A percentile compares a stretch with the other conserved stretches of the same genome.
Evolutionary conservation across 1,140 invertebrate genomes (phyloP).

Genomic region (Psix sp.): DNA sequence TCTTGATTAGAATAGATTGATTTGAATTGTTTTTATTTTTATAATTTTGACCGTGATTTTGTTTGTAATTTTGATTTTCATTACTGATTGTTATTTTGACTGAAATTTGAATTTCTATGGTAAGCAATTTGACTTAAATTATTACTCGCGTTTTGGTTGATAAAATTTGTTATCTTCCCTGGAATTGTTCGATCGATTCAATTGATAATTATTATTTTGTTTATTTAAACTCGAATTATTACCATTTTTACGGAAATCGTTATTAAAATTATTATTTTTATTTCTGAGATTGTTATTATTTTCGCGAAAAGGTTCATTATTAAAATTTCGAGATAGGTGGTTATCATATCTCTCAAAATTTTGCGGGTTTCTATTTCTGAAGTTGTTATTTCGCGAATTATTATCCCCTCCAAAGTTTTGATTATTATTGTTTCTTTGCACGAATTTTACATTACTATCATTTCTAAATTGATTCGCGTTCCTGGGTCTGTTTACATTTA

Average conservation of each 20-base stretch:
- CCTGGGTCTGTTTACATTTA: not conserved
- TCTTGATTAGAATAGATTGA: not conserved
- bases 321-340: too few species aligned
- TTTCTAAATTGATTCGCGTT: not conserved
- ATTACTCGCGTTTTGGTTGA: too few species aligned
- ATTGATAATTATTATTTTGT: not conserved
- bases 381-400: not conserved
- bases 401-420: not conserved
- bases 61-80: too few species aligned
- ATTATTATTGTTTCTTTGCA: not conserved
- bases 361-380: too few species aligned
- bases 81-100: not conserved
- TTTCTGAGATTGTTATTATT: not conserved
- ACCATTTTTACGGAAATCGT: not conserved
- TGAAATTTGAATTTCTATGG: not conserved
- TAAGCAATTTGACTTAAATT: not conserved
- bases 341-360: too few species aligned
- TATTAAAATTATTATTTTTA: not conserved
- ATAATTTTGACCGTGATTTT: not conserved
- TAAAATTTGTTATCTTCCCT: too few species aligned
- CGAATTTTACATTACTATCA: not conserved
- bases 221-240: not conserved
- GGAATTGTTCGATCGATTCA: too few species aligned
- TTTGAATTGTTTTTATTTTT: not conserved
- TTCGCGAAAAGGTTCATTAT: too few species aligned